These are phyloP conservation scores for Saccopteryx bilineata DNA, from an alignment of 2,113 vertebrate species.

Conservation along the genomic window DNA sequence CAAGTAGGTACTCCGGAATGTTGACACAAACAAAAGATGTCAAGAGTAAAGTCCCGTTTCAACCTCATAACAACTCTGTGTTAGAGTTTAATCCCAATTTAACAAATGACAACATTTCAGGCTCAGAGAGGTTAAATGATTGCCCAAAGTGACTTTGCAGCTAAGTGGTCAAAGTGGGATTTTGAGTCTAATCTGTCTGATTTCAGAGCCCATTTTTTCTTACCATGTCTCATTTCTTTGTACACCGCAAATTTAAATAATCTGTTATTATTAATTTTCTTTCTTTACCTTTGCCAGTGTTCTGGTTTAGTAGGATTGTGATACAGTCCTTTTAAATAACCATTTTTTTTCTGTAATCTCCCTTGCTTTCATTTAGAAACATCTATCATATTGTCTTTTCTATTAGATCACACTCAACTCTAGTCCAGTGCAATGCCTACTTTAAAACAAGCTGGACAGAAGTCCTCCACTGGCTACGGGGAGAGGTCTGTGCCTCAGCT, in stretches of 20 bases:
- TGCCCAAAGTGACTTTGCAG: slow-evolving; percentile 11
- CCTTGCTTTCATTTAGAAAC: neutral
- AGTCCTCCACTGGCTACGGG: neutral
- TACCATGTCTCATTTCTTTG: neutral
- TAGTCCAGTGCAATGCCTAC: neutral
- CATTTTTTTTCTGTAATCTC: neutral
- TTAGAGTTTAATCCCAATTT: neutral
- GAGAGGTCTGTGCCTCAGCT: neutral
- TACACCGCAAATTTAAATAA: slow-evolving; percentile 28
- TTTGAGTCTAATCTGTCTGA: slow-evolving; percentile 28
- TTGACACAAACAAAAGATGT: neutral
- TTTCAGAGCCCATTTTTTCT: slow-evolving; percentile 15
- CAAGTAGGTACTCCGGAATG: neutral
- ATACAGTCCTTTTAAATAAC: slow-evolving; percentile 13
- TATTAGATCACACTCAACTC: neutral
- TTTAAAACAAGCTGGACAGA: neutral
- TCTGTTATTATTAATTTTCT: neutral
- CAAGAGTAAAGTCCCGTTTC: neutral
- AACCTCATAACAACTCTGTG: neutral
- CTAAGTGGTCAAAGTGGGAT: neutral
- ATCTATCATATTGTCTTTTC: neutral
- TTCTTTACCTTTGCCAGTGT: neutral
- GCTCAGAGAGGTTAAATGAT: neutral
- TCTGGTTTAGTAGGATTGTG: slow-evolving; percentile 15
- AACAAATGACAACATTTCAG: neutral